Conservation (phyloP, 2,888 invertebrate genomes). For the Drosophila kambysellisi region DNA sequence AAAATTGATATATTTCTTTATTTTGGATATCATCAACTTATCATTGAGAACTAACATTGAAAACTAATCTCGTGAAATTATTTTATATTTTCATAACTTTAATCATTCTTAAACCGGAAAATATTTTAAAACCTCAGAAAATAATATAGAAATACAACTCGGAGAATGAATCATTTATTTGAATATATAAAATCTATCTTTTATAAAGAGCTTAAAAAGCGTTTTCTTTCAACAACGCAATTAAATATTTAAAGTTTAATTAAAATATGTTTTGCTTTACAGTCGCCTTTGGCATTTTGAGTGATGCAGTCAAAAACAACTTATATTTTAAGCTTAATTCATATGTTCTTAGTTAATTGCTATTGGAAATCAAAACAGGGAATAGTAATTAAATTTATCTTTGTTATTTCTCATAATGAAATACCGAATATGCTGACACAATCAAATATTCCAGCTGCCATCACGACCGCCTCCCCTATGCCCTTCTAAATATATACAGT, state of each 20-base stretch:
- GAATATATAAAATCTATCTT: neutral
- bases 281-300: neutral
- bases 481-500: conserved; percentile 12
- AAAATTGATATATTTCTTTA: neutral
- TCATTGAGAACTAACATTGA: too few relatives aligned
- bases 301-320: neutral
- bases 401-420: neutral
- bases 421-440: neutral
- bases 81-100: too few relatives aligned
- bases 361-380: neutral
- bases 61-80: too few relatives aligned
- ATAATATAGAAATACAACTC: neutral
- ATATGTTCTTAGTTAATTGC: neutral
- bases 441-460: conserved; percentile 15
- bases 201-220: neutral
- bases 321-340: neutral
- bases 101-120: neutral
- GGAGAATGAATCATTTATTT: neutral
- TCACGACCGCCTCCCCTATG: conserved; percentile 29
- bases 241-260: neutral
- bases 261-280: neutral
- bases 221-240: neutral
- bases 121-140: neutral
- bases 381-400: neutral
- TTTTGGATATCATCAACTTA: too few relatives aligned